Conservation (phyloP, 2,797 vertebrate species). For the Acanthis flammea region DNA sequence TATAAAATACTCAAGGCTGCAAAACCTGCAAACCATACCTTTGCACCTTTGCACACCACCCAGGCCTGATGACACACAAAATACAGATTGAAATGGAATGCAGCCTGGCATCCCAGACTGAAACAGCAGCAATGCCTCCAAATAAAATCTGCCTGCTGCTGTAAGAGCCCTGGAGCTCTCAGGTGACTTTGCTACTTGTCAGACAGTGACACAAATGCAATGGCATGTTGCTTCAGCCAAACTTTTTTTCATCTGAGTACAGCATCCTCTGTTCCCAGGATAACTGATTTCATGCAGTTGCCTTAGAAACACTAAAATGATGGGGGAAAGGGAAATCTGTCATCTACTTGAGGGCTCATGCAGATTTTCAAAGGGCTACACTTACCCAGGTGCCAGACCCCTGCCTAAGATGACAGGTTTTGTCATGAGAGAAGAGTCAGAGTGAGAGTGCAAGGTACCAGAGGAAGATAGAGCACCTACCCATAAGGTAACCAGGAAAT, state of each 20-base stretch:
- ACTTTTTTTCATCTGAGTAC: not conserved
- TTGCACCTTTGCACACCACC: not conserved
- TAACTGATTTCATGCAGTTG: not conserved
- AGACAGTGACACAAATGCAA: not conserved
- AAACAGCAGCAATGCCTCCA: not conserved
- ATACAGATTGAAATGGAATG: not conserved
- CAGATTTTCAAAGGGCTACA: not conserved
- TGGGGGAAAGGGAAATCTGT: not conserved
- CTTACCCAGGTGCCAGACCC: not conserved
- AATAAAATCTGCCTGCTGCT: not conserved
- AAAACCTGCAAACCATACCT: not conserved
- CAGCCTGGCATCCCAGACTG: not conserved
- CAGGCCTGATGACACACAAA: not conserved
- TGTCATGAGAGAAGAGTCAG: not conserved
- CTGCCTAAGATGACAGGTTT: not conserved
- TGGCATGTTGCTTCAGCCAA: not conserved
- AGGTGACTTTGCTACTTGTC: not conserved
- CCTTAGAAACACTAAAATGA: not conserved
- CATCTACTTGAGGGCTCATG: not conserved
- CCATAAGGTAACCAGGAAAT: not conserved
- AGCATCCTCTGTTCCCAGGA: not conserved
- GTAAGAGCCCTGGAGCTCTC: not conserved
- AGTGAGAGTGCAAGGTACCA: not conserved
- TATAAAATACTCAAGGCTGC: fast-evolving
- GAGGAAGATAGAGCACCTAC: not conserved